Percentiles rank a stretch among this genome's conserved stretches.
Conservation (phyloP, 2,888 invertebrate genomes). For the Eristalinus sepulchralis region DNA sequence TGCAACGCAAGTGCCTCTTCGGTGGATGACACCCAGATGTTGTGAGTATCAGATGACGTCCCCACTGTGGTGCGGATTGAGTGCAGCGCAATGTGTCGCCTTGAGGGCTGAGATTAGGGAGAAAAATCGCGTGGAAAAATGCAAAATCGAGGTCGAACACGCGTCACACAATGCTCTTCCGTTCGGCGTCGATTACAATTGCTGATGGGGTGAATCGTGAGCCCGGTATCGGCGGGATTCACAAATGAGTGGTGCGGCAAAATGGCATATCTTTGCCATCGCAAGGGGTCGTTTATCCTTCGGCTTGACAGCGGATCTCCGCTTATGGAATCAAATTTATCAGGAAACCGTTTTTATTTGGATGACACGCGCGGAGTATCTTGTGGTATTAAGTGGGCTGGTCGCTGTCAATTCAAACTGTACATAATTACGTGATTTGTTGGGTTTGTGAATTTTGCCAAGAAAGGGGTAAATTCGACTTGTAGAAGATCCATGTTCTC, state of each 20-base stretch:
- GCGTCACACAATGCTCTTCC: neutral
- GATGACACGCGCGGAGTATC: conserved; percentile 21
- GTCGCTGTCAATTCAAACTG: neutral
- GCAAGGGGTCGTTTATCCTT: neutral
- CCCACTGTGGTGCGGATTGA: neutral
- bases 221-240: conserved; percentile 40
- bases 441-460: neutral
- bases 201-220: neutral
- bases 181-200: neutral
- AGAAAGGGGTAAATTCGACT: neutral
- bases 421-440: neutral
- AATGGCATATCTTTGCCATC: neutral
- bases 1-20: conserved; percentile 29
- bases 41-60: conserved; percentile 33
- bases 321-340: conserved; percentile 1
- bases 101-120: conserved; percentile 41
- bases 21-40: conserved; percentile 22
- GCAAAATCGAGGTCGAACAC: conserved; percentile 20
- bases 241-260: neutral
- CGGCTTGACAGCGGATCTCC: neutral
- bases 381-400: neutral
- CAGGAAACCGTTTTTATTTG: neutral
- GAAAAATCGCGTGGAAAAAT: conserved; percentile 25
- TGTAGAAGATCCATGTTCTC: too few relatives aligned
- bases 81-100: neutral